phyloP scores from a whole-genome alignment of 2,888 invertebrate species.

The Lasioglossum oenotherae region DNA sequence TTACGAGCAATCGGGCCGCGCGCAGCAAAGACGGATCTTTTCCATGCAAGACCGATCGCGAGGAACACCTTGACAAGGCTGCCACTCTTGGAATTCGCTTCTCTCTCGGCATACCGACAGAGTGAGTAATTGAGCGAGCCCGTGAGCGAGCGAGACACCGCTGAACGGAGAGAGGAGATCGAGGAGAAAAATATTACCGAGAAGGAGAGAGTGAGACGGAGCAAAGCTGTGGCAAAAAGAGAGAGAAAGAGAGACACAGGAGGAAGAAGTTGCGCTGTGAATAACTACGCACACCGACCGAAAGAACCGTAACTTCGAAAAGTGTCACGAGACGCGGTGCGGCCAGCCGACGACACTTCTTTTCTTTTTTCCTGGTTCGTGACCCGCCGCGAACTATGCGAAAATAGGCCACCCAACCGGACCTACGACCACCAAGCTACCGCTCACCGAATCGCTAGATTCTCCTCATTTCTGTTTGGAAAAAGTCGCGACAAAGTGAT shows the following conservation, averaged over 20 bases:
- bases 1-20: slow-evolving; percentile 22
- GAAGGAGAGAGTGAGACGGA: neutral
- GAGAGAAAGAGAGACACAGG: neutral
- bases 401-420: slow-evolving; percentile 43
- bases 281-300: slow-evolving; percentile 32
- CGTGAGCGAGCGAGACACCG: slow-evolving; percentile 9
- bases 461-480: neutral
- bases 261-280: slow-evolving; percentile 24
- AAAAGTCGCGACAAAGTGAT: neutral
- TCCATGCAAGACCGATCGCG: slow-evolving; percentile 55
- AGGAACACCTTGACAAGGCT: slow-evolving; percentile 74
- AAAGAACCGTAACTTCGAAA: slow-evolving; percentile 46
- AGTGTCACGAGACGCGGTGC: slow-evolving; percentile 35
- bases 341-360: slow-evolving; percentile 20
- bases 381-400: slow-evolving; percentile 33
- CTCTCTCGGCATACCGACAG: slow-evolving; percentile 60
- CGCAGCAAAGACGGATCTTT: slow-evolving; percentile 47
- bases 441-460: slow-evolving; percentile 11
- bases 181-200: neutral
- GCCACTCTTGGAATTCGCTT: slow-evolving; percentile 70
- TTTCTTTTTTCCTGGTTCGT: slow-evolving; percentile 25
- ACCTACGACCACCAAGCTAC: neutral
- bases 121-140: slow-evolving; percentile 49
- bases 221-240: neutral
- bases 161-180: neutral